phyloP scores from a whole-genome alignment of 2,888 invertebrate species.

The Papilio gigon region DNA sequence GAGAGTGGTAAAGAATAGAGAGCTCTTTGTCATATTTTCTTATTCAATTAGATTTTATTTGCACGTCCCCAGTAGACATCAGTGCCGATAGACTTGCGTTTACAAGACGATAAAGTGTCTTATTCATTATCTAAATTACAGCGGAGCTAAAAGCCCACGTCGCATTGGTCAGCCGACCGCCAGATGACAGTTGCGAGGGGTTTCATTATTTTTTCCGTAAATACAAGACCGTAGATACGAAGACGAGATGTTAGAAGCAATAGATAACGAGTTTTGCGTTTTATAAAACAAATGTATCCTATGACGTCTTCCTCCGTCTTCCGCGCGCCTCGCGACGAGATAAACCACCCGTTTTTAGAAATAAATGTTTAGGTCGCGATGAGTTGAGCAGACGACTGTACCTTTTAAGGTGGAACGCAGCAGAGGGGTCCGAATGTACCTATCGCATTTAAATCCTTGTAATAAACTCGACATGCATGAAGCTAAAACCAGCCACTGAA shows the following conservation, averaged over 20 bases:
- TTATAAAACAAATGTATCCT: not conserved
- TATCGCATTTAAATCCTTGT: too few species aligned
- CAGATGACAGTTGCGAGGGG: slow-evolving; percentile 47
- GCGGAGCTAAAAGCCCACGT: slow-evolving; percentile 46
- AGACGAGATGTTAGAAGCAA: not conserved
- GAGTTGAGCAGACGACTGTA: too few species aligned
- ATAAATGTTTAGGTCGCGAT: too few species aligned
- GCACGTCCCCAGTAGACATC: slow-evolving; percentile 34
- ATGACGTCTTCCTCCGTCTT: too few species aligned
- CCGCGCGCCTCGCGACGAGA: too few species aligned
- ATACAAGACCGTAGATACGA: not conserved
- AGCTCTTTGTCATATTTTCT: not conserved
- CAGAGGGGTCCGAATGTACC: too few species aligned
- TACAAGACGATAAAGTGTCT: slow-evolving; percentile 31
- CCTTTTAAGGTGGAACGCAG: too few species aligned
- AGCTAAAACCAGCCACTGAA: too few species aligned
- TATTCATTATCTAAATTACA: slow-evolving; percentile 44
- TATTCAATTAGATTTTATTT: slow-evolving; percentile 23
- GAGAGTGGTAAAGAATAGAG: slow-evolving; percentile 14
- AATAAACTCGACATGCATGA: too few species aligned
- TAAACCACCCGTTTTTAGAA: too few species aligned
- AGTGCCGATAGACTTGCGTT: slow-evolving; percentile 34
- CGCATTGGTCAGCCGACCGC: slow-evolving; percentile 48
- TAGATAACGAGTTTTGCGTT: not conserved
- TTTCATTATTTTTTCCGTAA: slow-evolving; percentile 50